Conservation (phyloP, 2,797 vertebrate genomes). For the Gouania willdenowi region DNA sequence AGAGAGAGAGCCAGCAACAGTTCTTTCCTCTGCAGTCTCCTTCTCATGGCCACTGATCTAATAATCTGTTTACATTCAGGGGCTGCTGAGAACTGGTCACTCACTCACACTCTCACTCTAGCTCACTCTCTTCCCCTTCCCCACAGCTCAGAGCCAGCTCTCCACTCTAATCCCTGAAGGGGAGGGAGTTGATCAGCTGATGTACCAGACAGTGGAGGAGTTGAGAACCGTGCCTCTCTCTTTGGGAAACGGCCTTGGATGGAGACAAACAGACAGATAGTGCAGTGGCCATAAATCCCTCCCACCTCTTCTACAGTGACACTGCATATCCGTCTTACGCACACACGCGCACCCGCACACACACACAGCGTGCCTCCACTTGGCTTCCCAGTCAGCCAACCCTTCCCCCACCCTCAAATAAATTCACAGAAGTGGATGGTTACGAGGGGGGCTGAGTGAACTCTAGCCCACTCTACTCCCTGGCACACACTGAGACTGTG, state of each 20-base stretch:
- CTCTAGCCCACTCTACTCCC: constrained; percentile 55
- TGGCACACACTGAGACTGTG: constrained; percentile 64
- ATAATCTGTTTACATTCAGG: constrained; percentile 78
- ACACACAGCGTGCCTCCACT: constrained; percentile 12
- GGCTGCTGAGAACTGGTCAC: constrained; percentile 66
- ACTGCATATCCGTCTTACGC: constrained; percentile 26
- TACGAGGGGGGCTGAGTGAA: constrained; percentile 40
- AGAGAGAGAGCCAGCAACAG: constrained; percentile 25
- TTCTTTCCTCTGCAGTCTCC: constrained; percentile 50
- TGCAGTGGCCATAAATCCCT: constrained; percentile 38
- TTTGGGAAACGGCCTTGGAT: constrained; percentile 70
- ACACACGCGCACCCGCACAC: constrained; percentile 8
- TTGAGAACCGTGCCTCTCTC: constrained; percentile 61
- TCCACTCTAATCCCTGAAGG: constrained; percentile 54
- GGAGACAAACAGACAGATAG: constrained; percentile 57
- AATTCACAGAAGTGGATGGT: constrained; percentile 53
- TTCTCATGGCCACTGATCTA: constrained; percentile 69
- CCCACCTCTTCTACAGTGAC: constrained; percentile 41
- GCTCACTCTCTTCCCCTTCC: constrained; percentile 35
- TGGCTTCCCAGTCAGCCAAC: constrained; percentile 20
- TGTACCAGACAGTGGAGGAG: constrained; percentile 63
- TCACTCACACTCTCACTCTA: constrained; percentile 50
- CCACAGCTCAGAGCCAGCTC: constrained; percentile 37
- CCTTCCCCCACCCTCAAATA: constrained; percentile 8
- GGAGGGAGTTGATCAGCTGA: constrained; percentile 67